These are phyloP conservation scores for Drosophila tsacasi DNA, from an alignment of 1,140 invertebrate species.

Conservation along the genomic window DNA sequence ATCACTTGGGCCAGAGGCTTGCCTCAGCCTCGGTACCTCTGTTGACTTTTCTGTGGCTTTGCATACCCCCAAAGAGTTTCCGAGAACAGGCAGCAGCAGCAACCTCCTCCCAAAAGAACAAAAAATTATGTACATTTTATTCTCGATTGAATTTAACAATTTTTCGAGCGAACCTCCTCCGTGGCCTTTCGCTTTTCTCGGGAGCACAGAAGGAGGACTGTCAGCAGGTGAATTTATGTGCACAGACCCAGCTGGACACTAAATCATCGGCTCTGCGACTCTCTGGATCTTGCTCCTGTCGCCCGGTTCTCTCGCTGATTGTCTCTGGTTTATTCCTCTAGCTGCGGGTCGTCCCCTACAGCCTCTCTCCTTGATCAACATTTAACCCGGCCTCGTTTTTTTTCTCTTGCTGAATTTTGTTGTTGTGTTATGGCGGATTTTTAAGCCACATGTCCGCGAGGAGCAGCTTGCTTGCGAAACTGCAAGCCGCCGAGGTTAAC, in stretches of 20 bases:
- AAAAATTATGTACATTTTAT: slow-evolving; percentile 44
- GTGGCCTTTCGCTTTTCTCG: slow-evolving; percentile 78
- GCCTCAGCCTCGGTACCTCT: slow-evolving; percentile 2
- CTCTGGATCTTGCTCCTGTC: slow-evolving; percentile 35
- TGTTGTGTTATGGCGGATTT: slow-evolving; percentile 4
- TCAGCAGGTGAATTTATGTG: slow-evolving; percentile 84
- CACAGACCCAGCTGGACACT: slow-evolving; percentile 73
- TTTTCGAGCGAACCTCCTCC: slow-evolving; percentile 23
- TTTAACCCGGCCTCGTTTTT: slow-evolving; percentile 71
- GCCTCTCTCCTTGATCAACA: slow-evolving; percentile 43
- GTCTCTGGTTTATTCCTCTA: slow-evolving; percentile 33
- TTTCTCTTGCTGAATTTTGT: neutral
- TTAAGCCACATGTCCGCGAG: slow-evolving; percentile 37
- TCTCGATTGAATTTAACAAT: slow-evolving; percentile 70
- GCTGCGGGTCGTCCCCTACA: slow-evolving; percentile 40
- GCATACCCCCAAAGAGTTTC: slow-evolving; percentile 56
- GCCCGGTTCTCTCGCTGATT: slow-evolving; percentile 35
- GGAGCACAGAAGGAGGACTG: slow-evolving; percentile 52
- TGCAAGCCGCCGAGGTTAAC: slow-evolving; percentile 62
- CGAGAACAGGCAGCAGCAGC: slow-evolving; percentile 20
- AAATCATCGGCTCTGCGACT: slow-evolving; percentile 67
- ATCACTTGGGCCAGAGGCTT: slow-evolving; percentile 50
- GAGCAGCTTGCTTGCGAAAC: slow-evolving; percentile 57
- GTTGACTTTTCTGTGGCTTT: slow-evolving; percentile 16
- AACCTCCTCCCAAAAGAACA: slow-evolving; percentile 30